phyloP scores from a whole-genome alignment of 2,888 invertebrate genomes.

The Lithosia quadra region DNA sequence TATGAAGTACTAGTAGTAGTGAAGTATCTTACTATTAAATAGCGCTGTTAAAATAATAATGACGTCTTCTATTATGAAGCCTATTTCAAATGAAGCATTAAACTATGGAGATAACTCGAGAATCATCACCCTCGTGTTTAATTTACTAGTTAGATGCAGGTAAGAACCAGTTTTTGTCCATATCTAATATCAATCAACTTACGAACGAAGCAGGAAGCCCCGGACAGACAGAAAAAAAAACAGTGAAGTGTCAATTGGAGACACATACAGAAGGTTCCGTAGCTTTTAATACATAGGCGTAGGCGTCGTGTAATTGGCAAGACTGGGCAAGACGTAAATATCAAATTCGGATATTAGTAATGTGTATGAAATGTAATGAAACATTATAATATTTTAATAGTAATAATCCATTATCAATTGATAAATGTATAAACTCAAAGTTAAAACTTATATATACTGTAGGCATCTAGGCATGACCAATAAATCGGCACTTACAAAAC shows the following conservation, averaged over 20 bases:
- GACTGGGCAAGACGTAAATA: no score
- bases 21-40: not conserved
- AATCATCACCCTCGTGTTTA: conserved; percentile 57
- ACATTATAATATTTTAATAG: no score
- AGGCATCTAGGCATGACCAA: no score
- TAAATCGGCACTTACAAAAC: no score
- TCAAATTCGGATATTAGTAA: no score
- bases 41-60: not conserved
- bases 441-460: no score
- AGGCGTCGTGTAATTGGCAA: no score
- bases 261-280: not conserved
- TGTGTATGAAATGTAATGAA: no score
- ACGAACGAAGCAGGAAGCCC: conserved; percentile 66
- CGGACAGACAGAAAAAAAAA: conserved; percentile 52
- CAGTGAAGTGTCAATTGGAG: conserved; percentile 1
- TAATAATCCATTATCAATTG: no score
- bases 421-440: no score
- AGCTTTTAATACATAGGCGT: no score
- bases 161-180: conserved; percentile 63
- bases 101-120: conserved; percentile 44
- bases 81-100: conserved; percentile 36
- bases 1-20: no score
- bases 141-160: conserved; percentile 57
- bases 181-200: conserved; percentile 64
- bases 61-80: conserved; percentile 7